These are phyloP conservation scores for Alectoris magna DNA, from an alignment of 2,797 vertebrate genomes.

Conservation along the genomic window DNA sequence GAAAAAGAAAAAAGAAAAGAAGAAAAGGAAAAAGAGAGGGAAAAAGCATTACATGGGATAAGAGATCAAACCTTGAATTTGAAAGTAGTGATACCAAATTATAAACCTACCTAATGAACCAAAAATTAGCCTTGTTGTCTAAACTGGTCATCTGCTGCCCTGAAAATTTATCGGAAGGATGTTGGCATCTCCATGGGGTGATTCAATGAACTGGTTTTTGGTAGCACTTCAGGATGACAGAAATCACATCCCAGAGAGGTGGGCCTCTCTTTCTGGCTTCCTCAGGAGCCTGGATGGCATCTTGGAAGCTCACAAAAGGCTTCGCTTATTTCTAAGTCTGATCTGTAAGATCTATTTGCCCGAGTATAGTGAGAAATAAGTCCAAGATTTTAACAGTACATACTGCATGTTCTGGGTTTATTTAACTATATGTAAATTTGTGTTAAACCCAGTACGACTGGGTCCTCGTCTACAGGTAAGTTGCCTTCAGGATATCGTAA, in stretches of 20 bases:
- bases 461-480: background rate
- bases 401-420: background rate
- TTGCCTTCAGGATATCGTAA: background rate
- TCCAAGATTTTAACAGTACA: background rate
- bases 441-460: background rate
- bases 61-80: background rate
- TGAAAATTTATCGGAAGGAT: background rate
- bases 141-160: background rate
- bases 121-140: background rate
- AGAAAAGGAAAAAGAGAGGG: background rate
- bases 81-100: background rate
- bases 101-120: too few species aligned
- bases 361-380: background rate
- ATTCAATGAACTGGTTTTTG: background rate
- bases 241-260: background rate
- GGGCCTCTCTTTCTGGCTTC: background rate
- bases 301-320: background rate
- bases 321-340: background rate
- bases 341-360: fast-evolving
- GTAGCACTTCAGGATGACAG: background rate
- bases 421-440: background rate
- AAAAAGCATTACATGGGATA: background rate
- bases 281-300: background rate
- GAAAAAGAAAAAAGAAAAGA: background rate
- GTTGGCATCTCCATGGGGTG: background rate